These are phyloP conservation scores for Ailuropoda melanoleuca DNA, from an alignment of 2,113 vertebrate genomes.

Conservation along the genomic window DNA sequence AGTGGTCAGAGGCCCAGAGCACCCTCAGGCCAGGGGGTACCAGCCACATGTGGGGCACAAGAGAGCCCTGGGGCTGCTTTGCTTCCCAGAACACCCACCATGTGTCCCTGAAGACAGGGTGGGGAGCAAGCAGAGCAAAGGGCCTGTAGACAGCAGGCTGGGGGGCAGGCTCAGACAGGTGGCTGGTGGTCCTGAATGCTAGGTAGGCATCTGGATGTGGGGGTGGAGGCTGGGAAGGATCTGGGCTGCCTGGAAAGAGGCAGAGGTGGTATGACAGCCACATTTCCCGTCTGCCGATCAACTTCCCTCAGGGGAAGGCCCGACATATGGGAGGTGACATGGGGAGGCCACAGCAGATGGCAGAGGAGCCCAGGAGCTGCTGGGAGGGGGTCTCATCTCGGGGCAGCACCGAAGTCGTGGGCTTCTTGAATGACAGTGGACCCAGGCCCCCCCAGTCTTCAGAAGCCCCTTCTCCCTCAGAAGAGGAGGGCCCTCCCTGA, in stretches of 20 bases:
- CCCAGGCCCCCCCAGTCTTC: background rate
- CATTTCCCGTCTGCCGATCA: background rate
- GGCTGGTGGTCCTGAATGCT: background rate
- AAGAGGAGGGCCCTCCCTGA: background rate
- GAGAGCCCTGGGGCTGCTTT: background rate
- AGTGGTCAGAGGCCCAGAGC: background rate
- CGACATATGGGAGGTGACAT: conserved; percentile 30
- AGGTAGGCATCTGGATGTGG: background rate
- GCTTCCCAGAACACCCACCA: background rate
- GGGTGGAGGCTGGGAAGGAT: background rate
- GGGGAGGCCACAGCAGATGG: conserved; percentile 60
- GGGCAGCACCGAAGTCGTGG: background rate
- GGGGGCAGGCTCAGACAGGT: background rate
- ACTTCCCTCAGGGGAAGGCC: background rate
- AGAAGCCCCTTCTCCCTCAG: background rate
- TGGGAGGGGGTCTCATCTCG: background rate
- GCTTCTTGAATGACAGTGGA: background rate
- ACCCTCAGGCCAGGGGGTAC: background rate
- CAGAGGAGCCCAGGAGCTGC: background rate
- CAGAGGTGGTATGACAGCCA: background rate
- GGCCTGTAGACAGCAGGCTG: background rate
- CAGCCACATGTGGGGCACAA: too few relatives aligned
- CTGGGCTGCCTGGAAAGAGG: background rate
- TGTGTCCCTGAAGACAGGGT: background rate
- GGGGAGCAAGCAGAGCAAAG: background rate